Evolutionary conservation across 2,797 vertebrate genomes (phyloP).

Genomic region (Silurus lanzhouensis): DNA sequence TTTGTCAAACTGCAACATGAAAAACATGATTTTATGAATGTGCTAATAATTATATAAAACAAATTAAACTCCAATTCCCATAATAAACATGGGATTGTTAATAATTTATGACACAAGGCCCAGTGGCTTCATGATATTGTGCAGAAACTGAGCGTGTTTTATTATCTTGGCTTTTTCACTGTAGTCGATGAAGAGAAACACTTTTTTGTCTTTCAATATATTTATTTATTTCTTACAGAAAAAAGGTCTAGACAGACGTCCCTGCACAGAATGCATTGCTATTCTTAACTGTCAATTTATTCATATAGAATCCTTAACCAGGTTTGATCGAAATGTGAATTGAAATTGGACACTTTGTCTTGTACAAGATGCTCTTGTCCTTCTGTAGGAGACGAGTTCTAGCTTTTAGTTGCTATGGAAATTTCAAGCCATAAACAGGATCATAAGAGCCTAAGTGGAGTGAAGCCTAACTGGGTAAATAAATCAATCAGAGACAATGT

Average conservation of each 20-base stretch:
- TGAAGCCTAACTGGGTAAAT: neutral
- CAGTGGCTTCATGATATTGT: neutral
- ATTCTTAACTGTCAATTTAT: neutral
- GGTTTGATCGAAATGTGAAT: neutral
- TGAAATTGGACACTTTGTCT: neutral
- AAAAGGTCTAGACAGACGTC: neutral
- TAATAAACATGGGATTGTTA: too few species aligned
- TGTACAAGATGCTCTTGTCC: neutral
- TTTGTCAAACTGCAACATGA: too few species aligned
- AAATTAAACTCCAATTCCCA: too few species aligned
- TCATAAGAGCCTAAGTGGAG: neutral
- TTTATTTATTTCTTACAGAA: neutral
- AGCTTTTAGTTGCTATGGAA: slow-evolving; percentile 1
- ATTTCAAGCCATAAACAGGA: neutral
- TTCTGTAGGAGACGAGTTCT: neutral
- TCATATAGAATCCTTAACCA: neutral
- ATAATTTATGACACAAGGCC: too few species aligned
- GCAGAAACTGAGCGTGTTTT: neutral
- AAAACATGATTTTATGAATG: too few species aligned
- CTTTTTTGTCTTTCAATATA: neutral
- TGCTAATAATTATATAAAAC: too few species aligned
- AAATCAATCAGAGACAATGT: neutral
- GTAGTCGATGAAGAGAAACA: neutral
- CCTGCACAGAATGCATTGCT: neutral
- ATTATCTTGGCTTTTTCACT: neutral